phyloP scores from a whole-genome alignment of 2,888 invertebrate genomes.

The Xestia sexstrigata region DNA sequence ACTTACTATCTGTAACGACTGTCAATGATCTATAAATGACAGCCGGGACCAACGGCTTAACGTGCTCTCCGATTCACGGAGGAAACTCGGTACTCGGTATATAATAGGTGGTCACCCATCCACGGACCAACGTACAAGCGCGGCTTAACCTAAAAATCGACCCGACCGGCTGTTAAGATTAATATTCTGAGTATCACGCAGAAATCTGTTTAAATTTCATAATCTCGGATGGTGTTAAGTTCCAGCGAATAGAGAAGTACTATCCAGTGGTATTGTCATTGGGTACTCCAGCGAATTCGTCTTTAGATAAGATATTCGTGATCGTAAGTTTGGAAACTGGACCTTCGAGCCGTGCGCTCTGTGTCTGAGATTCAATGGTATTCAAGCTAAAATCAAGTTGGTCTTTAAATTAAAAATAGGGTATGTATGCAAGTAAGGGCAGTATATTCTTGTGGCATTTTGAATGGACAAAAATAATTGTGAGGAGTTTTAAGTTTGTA shows the following conservation, averaged over 20 bases:
- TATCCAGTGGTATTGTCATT: conserved; percentile 48
- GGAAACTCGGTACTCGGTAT: no score
- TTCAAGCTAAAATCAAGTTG: conserved; percentile 65
- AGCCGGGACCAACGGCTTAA: no score
- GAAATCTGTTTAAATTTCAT: conserved; percentile 21
- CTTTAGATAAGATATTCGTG: conserved; percentile 71
- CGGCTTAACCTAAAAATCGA: no score
- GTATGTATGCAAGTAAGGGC: conserved; percentile 5
- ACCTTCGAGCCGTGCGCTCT: conserved; percentile 42
- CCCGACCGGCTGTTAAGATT: background rate
- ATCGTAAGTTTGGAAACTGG: conserved; percentile 69
- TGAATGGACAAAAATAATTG: background rate
- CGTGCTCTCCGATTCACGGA: no score
- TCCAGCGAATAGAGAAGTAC: background rate
- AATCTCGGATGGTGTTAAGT: conserved; percentile 12
- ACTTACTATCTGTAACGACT: no score
- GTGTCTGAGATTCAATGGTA: conserved; percentile 54
- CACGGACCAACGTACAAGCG: no score
- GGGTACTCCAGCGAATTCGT: conserved; percentile 45
- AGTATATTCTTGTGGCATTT: background rate
- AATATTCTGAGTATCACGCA: background rate
- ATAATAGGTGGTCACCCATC: no score
- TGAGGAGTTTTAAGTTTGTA: background rate
- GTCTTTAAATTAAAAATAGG: conserved; percentile 40
- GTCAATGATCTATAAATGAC: no score